Percentiles rank a stretch among this genome's conserved stretches.
Conservation (phyloP, 2,888 invertebrate genomes). For the Cheilosia pagana region DNA sequence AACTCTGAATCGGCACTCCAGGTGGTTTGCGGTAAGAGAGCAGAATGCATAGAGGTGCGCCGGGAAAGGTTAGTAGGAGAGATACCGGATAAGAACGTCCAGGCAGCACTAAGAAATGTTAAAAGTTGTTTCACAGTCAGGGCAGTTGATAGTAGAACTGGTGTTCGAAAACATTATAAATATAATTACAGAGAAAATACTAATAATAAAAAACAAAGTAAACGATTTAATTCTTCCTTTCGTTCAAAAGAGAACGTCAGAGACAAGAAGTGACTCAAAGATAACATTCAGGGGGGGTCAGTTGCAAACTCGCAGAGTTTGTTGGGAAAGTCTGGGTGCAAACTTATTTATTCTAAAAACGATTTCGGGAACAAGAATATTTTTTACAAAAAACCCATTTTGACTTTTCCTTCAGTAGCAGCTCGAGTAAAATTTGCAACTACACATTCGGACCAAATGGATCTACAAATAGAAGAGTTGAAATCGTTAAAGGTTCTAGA, state of each 20-base stretch:
- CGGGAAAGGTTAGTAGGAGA: constrained; percentile 24
- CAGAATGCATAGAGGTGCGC: constrained; percentile 35
- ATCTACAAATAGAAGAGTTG: background rate
- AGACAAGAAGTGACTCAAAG: constrained; percentile 6
- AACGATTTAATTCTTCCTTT: constrained; percentile 25
- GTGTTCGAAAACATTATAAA: constrained; percentile 1
- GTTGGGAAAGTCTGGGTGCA: constrained; percentile 1
- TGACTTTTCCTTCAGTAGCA: constrained; percentile 16
- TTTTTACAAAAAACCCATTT: background rate
- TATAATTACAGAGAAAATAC: background rate
- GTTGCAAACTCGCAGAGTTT: constrained; percentile 4
- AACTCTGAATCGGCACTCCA: constrained; percentile 13
- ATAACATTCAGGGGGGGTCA: constrained; percentile 10
- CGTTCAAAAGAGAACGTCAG: constrained; percentile 3
- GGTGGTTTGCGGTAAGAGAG: constrained; percentile 38
- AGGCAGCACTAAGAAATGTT: constrained; percentile 11
- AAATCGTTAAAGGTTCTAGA: constrained; percentile 12
- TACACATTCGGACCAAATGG: constrained; percentile 1
- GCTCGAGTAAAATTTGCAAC: constrained; percentile 13
- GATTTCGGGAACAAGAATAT: constrained; percentile 9
- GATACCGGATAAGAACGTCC: constrained; percentile 24
- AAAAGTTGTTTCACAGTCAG: constrained; percentile 4
- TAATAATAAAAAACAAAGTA: background rate
- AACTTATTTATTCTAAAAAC: constrained; percentile 11
- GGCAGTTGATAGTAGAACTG: background rate